Conservation (phyloP, 1,140 invertebrate genomes). For the Aradophagus sp. region DNA sequence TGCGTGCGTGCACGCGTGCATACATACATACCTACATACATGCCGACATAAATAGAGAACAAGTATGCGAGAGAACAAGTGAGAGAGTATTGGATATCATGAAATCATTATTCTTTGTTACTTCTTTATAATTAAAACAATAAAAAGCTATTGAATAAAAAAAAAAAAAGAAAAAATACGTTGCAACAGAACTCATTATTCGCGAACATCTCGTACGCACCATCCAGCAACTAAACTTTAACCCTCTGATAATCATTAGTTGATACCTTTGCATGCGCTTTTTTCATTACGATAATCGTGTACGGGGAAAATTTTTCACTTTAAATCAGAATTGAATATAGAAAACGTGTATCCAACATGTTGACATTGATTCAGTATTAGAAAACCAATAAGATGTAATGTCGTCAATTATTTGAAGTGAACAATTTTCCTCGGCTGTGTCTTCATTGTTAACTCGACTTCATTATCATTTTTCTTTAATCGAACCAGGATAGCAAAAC, state of each 20-base stretch:
- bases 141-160: constrained; percentile 74
- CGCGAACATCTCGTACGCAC: constrained; percentile 27
- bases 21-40: constrained; percentile 47
- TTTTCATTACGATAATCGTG: no score
- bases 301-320: no score
- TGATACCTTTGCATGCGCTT: background rate
- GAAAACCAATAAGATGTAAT: no score
- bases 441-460: no score
- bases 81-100: constrained; percentile 70
- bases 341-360: no score
- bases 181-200: constrained; percentile 59
- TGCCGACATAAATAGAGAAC: constrained; percentile 42
- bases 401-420: no score
- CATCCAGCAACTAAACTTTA: constrained; percentile 18
- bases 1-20: constrained; percentile 17
- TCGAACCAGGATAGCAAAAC: no score
- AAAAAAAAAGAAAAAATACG: constrained; percentile 15
- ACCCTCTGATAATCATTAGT: no score
- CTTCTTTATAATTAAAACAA: constrained; percentile 75
- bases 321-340: no score
- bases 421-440: no score
- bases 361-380: no score
- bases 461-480: no score
- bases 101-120: constrained; percentile 75
- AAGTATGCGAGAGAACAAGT: constrained; percentile 58